phyloP scores from a whole-genome alignment of 2,888 invertebrate species.

The Drosophila formosana region DNA sequence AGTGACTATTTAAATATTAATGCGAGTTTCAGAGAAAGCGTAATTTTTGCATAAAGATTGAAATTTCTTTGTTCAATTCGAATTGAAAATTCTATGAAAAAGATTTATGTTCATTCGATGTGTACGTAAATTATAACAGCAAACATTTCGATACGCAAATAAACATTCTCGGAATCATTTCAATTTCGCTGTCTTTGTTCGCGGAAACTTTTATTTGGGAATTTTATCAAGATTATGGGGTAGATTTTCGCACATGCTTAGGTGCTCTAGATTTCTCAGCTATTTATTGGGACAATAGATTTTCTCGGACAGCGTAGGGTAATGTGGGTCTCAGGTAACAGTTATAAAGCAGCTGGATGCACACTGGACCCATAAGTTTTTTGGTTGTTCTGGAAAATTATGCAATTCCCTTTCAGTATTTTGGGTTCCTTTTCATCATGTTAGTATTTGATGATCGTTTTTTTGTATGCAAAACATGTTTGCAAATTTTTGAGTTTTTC shows the following conservation, averaged over 20 bases:
- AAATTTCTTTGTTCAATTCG: conserved; percentile 29
- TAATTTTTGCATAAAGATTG: neutral
- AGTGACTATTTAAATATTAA: no score
- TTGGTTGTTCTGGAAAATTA: conserved; percentile 43
- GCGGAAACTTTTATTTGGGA: conserved; percentile 50
- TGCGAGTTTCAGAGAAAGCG: neutral
- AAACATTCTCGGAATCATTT: conserved; percentile 56
- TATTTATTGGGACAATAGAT: conserved; percentile 41
- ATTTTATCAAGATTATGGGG: conserved; percentile 66
- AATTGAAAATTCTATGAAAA: conserved; percentile 1
- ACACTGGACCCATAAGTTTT: conserved; percentile 24
- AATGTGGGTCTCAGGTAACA: conserved; percentile 47
- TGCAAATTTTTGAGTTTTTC: conserved; percentile 70
- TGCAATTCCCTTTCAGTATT: conserved; percentile 33
- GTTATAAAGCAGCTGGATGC: conserved; percentile 59
- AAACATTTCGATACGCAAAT: conserved; percentile 75
- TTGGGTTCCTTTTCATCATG: conserved; percentile 44
- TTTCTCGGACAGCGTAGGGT: conserved; percentile 38
- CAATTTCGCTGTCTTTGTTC: conserved; percentile 53
- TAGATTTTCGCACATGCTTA: conserved; percentile 74
- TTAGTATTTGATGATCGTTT: conserved; percentile 72
- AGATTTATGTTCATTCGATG: conserved; percentile 63
- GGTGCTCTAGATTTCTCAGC: conserved; percentile 34
- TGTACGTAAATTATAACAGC: conserved; percentile 43
- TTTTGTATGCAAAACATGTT: conserved; percentile 75